Evolutionary conservation across 1,140 invertebrate genomes (phyloP).

Genomic region (Drosophila orena): DNA sequence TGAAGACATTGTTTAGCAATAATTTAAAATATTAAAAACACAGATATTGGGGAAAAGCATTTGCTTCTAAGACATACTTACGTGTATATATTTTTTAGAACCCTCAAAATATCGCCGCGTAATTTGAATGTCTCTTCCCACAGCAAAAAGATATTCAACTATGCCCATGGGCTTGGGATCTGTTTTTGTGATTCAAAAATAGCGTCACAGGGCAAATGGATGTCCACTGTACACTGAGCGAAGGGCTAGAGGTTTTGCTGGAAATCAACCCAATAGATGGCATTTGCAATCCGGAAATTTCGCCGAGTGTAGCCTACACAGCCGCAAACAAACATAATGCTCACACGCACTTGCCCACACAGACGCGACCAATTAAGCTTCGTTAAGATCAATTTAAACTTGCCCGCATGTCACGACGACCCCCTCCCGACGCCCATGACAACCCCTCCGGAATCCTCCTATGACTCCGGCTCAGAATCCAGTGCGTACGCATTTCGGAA

Average conservation of each 20-base stretch:
- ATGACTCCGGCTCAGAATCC: conserved; percentile 32
- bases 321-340: conserved; percentile 30
- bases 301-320: conserved; percentile 37
- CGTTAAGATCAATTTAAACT: conserved; percentile 85
- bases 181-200: background rate
- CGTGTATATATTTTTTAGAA: background rate
- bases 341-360: conserved; percentile 67
- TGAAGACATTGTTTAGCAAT: no score
- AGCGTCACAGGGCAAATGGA: background rate
- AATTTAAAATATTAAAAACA: background rate
- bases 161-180: background rate
- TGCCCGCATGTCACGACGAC: conserved; percentile 76
- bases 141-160: background rate
- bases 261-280: background rate
- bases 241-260: background rate
- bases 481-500: conserved; percentile 66
- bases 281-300: conserved; percentile 13
- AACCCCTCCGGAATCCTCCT: conserved; percentile 17
- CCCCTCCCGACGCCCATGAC: conserved; percentile 7
- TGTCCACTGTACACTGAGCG: background rate
- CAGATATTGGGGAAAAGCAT: background rate
- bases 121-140: background rate
- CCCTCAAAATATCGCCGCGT: background rate
- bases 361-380: conserved; percentile 80
- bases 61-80: no score